Evolutionary conservation across 1,140 invertebrate species (phyloP).

Genomic region (Drosophila tsacasi): DNA sequence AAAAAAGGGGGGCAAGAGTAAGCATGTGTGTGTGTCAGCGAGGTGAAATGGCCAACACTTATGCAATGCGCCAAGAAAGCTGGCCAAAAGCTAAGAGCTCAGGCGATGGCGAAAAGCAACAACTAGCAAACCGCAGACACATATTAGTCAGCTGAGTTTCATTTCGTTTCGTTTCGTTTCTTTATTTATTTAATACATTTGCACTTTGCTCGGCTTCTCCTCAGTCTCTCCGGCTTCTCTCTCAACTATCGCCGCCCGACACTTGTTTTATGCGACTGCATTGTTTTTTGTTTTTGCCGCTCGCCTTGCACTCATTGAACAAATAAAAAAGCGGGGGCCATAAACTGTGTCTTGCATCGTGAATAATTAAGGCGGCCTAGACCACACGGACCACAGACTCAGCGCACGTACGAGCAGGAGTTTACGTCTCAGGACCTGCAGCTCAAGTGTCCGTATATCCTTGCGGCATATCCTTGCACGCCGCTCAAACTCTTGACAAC

Average conservation of each 20-base stretch:
- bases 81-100: constrained; percentile 24
- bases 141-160: constrained; percentile 55
- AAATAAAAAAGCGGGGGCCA: constrained; percentile 29
- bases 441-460: constrained; percentile 29
- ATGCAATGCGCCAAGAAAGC: constrained; percentile 64
- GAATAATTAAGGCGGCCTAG: constrained; percentile 61
- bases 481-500: constrained; percentile 40
- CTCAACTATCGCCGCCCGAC: neutral
- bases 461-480: constrained; percentile 62
- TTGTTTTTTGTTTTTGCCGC: constrained; percentile 65
- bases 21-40: constrained; percentile 7
- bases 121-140: constrained; percentile 53
- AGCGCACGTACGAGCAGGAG: constrained; percentile 25
- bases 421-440: constrained; percentile 6
- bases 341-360: constrained; percentile 64
- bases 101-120: constrained; percentile 16
- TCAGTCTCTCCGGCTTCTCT: neutral
- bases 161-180: constrained; percentile 24
- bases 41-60: constrained; percentile 55
- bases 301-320: constrained; percentile 41
- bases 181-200: constrained; percentile 76
- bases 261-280: constrained; percentile 64
- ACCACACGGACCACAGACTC: constrained; percentile 34
- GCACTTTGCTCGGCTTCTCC: constrained; percentile 57
- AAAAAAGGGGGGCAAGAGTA: constrained; percentile 15